phyloP scores from a whole-genome alignment of 2,113 vertebrate species.

The Notiomystis cincta region DNA sequence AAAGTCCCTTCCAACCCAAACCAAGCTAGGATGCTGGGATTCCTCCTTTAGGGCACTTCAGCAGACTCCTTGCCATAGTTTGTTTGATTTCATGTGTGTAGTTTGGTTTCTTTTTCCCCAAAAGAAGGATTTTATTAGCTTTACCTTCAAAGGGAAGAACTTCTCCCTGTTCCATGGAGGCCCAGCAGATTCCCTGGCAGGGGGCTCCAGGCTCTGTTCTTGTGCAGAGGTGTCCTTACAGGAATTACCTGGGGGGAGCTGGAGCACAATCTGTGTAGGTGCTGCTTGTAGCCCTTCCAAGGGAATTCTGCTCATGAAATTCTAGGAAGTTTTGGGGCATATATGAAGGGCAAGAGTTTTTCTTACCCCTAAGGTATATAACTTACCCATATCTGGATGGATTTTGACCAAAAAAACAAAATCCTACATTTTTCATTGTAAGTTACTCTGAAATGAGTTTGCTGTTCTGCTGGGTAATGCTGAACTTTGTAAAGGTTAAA shows the following conservation, averaged over 20 bases:
- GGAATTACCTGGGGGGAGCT: background rate
- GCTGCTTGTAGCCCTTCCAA: background rate
- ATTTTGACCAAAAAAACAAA: background rate
- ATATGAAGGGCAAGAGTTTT: background rate
- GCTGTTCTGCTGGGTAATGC: background rate
- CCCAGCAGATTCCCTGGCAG: background rate
- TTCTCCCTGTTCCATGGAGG: background rate
- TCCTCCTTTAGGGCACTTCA: background rate
- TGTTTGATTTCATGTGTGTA: background rate
- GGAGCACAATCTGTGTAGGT: background rate
- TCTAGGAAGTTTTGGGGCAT: background rate
- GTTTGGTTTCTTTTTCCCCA: background rate
- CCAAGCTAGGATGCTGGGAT: background rate
- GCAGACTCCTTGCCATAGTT: background rate
- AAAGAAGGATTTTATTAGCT: background rate
- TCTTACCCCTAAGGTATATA: background rate
- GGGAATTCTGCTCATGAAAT: background rate
- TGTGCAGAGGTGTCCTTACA: fast-evolving
- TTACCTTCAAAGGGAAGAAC: background rate
- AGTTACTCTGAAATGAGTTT: background rate
- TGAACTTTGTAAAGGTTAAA: background rate
- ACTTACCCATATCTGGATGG: background rate
- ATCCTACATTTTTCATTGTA: background rate
- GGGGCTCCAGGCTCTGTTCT: background rate
- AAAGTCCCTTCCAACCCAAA: background rate